These are phyloP conservation scores for Cichladusa arquata DNA, from an alignment of 2,113 vertebrate genomes.

Conservation along the genomic window DNA sequence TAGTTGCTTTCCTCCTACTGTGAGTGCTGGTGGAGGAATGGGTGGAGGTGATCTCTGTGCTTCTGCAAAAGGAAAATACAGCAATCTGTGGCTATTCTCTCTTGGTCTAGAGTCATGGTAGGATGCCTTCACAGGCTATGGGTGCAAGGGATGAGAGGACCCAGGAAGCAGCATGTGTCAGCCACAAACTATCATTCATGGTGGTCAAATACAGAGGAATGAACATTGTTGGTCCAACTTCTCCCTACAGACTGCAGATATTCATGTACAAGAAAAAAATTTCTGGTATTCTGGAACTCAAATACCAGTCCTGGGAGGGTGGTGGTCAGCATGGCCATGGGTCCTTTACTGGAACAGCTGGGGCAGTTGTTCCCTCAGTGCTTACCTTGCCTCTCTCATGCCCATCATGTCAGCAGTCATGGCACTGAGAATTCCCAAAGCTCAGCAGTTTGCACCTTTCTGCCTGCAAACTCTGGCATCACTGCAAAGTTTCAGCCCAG, in stretches of 20 bases:
- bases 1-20: neutral
- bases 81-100: neutral
- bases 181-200: neutral
- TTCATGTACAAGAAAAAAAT: neutral
- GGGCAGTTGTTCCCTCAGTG: neutral
- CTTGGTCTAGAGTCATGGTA: neutral
- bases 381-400: neutral
- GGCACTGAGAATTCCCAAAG: neutral
- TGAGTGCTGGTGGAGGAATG: neutral
- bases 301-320: neutral
- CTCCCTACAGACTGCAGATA: neutral
- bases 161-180: neutral
- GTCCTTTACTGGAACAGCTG: neutral
- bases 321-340: neutral
- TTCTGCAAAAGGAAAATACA: neutral
- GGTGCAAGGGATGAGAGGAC: neutral
- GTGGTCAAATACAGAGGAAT: neutral
- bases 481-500: neutral
- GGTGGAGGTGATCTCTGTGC: neutral
- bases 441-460: neutral
- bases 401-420: neutral
- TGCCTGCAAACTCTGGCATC: neutral
- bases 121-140: neutral
- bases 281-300: neutral
- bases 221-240: neutral